phyloP scores from a whole-genome alignment of 2,888 invertebrate species.

The Physocephala rufipes region DNA sequence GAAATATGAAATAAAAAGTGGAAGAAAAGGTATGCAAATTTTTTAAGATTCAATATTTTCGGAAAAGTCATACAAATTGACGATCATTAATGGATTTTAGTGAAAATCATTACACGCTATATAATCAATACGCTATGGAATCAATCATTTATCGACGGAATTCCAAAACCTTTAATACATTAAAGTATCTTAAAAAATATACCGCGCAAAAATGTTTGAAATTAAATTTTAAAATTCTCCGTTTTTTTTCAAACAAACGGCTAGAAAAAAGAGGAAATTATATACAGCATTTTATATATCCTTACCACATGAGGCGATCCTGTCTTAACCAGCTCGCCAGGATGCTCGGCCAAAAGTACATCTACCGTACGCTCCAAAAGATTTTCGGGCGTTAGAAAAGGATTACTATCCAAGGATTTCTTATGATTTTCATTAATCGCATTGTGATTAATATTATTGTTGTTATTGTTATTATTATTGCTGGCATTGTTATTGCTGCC shows the following conservation, averaged over 20 bases:
- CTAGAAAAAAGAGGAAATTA: background rate
- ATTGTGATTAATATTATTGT: conserved; percentile 52
- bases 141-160: too few relatives aligned
- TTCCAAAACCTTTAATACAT: too few relatives aligned
- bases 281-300: too few relatives aligned
- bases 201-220: background rate
- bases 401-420: conserved; percentile 61
- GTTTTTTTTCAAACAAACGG: too few relatives aligned
- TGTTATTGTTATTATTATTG: conserved; percentile 50
- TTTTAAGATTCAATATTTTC: too few relatives aligned
- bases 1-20: background rate
- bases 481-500: conserved; percentile 45
- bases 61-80: background rate
- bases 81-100: background rate
- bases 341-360: conserved; percentile 87
- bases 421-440: conserved; percentile 52
- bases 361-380: conserved; percentile 85
- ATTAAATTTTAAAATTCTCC: background rate
- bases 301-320: conserved; percentile 92
- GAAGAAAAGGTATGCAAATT: too few relatives aligned
- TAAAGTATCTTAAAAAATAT: too few relatives aligned
- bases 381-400: conserved; percentile 79
- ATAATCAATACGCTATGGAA: too few relatives aligned
- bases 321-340: conserved; percentile 91
- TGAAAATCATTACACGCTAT: too few relatives aligned